Conservation (phyloP, 2,888 invertebrate species). For the Enchytraeus crypticus region DNA sequence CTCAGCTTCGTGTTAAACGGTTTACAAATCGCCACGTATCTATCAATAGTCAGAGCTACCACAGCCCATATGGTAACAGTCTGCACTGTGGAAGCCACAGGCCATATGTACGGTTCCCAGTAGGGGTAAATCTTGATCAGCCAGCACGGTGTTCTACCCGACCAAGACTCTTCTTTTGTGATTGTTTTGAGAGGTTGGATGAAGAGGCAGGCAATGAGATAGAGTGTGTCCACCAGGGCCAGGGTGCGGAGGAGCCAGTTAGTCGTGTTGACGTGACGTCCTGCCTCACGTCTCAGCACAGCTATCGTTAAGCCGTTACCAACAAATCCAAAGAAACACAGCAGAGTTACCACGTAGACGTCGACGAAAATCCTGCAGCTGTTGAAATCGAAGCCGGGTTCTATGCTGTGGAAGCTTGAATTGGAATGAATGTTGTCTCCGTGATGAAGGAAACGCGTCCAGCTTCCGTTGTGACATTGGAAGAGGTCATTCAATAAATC, state of each 20-base stretch:
- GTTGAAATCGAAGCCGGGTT: background rate
- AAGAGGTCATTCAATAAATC: too few relatives aligned
- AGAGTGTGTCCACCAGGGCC: constrained; percentile 26
- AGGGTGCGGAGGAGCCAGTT: constrained; percentile 28
- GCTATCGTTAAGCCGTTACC: constrained; percentile 22
- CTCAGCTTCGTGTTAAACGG: constrained; percentile 24
- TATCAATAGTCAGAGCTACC: constrained; percentile 26
- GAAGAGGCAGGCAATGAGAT: constrained; percentile 27
- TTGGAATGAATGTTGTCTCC: too few relatives aligned
- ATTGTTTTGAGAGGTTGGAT: constrained; percentile 23
- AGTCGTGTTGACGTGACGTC: constrained; percentile 21
- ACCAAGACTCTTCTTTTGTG: constrained; percentile 18
- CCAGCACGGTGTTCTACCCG: background rate
- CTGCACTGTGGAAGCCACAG: constrained; percentile 24
- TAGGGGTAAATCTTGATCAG: constrained; percentile 5
- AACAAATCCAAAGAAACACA: constrained; percentile 12
- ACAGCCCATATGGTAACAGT: constrained; percentile 29
- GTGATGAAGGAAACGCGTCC: too few relatives aligned
- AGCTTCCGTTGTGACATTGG: background rate
- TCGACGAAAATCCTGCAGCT: constrained; percentile 13
- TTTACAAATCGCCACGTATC: constrained; percentile 29
- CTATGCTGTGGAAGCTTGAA: too few relatives aligned
- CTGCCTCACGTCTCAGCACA: constrained; percentile 22
- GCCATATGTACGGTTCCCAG: constrained; percentile 23
- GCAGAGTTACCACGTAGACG: constrained; percentile 9